These are phyloP conservation scores for Scleropages formosus DNA, from an alignment of 2,797 vertebrate genomes.

Conservation along the genomic window DNA sequence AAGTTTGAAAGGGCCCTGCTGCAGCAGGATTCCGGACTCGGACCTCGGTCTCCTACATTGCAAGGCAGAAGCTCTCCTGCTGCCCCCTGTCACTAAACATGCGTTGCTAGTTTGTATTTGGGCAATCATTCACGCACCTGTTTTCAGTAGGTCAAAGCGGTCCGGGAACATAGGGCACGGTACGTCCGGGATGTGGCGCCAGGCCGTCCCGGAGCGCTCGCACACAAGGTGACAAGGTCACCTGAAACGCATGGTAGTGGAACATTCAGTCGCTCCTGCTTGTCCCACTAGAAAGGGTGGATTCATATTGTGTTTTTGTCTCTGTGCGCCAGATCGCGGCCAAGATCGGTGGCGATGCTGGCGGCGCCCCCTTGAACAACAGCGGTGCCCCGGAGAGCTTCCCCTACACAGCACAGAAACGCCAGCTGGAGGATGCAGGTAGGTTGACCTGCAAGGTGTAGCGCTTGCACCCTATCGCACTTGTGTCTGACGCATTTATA, in stretches of 20 bases:
- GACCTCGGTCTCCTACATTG: no score
- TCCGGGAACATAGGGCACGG: background rate
- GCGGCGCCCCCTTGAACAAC: conserved; percentile 65
- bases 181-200: background rate
- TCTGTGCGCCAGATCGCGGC: conserved; percentile 65
- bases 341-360: conserved; percentile 71
- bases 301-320: background rate
- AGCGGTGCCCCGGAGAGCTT: conserved; percentile 59
- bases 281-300: no score
- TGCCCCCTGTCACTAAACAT: no score
- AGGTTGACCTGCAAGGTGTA: background rate
- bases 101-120: no score
- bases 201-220: background rate
- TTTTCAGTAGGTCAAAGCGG: background rate
- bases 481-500: background rate
- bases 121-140: no score
- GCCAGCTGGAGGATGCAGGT: conserved; percentile 77
- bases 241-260: no score
- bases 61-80: no score
- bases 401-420: conserved; percentile 70
- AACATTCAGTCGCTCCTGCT: no score
- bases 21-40: no score
- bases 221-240: background rate
- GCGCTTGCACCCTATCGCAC: no score
- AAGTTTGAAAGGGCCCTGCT: no score